Evolutionary conservation across 2,888 invertebrate species (phyloP).

Genomic region (Alsophila aescularia): DNA sequence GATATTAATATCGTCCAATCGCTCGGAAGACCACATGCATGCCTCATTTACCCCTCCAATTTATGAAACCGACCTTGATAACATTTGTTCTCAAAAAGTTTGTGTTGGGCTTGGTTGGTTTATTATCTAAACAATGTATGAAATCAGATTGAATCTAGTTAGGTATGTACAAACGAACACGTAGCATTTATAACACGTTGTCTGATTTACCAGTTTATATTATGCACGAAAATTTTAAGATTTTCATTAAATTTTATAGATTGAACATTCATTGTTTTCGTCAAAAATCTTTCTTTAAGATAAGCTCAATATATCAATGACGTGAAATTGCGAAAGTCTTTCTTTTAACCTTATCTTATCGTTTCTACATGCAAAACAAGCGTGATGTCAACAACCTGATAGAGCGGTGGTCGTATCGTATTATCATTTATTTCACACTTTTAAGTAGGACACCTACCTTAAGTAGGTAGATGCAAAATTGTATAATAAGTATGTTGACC

Average conservation of each 20-base stretch:
- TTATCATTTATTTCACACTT: neutral
- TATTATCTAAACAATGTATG: too few species aligned
- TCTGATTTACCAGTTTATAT: too few species aligned
- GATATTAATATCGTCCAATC: conserved; percentile 29
- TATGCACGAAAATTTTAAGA: too few species aligned
- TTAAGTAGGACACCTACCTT: conserved; percentile 11
- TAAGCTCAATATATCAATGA: conserved; percentile 10
- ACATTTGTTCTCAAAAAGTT: too few species aligned
- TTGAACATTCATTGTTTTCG: neutral
- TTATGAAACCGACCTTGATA: too few species aligned
- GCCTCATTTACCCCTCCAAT: conserved; percentile 19
- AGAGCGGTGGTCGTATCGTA: neutral
- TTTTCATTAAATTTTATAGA: too few species aligned
- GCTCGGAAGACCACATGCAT: conserved; percentile 23
- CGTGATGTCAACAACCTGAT: conserved; percentile 18
- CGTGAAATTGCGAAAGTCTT: conserved; percentile 21
- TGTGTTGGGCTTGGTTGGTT: too few species aligned
- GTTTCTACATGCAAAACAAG: conserved; percentile 21
- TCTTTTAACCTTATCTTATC: conserved; percentile 20
- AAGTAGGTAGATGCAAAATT: neutral
- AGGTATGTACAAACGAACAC: too few species aligned
- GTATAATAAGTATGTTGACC: conserved; percentile 13
- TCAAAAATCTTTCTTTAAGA: neutral
- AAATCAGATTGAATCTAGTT: too few species aligned
- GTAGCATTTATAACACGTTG: too few species aligned